phyloP scores from a whole-genome alignment of 2,797 vertebrate genomes.

The Danio kyathit region DNA sequence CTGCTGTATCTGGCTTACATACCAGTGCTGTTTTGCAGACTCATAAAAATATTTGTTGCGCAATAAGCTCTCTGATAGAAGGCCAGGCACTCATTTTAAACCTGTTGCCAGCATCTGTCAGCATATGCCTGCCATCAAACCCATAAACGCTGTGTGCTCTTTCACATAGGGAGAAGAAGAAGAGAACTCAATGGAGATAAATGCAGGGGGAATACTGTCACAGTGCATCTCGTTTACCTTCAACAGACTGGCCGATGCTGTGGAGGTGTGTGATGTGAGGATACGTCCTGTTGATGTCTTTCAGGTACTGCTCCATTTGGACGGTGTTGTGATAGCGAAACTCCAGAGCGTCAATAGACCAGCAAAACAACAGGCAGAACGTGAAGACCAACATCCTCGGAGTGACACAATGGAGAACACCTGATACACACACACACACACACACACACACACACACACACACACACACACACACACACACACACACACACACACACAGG shows the following conservation, averaged over 20 bases:
- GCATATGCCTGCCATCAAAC: slow-evolving; percentile 4
- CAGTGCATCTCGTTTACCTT: slow-evolving; percentile 56
- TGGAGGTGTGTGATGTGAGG: slow-evolving; percentile 62
- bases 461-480: background rate
- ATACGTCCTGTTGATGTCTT: slow-evolving; percentile 56
- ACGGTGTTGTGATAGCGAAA: slow-evolving; percentile 63
- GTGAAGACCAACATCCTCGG: slow-evolving; percentile 14
- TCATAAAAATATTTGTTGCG: slow-evolving; percentile 11
- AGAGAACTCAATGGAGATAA: background rate
- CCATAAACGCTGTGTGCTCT: background rate
- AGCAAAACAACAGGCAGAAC: slow-evolving; percentile 26
- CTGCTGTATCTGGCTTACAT: background rate
- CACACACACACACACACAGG: background rate
- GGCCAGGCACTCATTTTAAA: slow-evolving; percentile 9
- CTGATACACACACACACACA: background rate
- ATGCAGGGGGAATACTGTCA: background rate
- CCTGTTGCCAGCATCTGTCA: slow-evolving; percentile 1
- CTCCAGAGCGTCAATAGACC: slow-evolving; percentile 51
- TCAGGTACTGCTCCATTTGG: slow-evolving; percentile 61
- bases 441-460: background rate
- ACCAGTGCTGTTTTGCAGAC: slow-evolving; percentile 6
- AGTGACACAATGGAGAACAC: background rate
- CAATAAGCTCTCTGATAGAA: slow-evolving; percentile 39
- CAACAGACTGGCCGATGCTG: slow-evolving; percentile 67
- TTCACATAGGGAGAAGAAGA: background rate